These are phyloP conservation scores for Synanthedon vespiformis DNA, from an alignment of 2,888 invertebrate species.

Conservation along the genomic window DNA sequence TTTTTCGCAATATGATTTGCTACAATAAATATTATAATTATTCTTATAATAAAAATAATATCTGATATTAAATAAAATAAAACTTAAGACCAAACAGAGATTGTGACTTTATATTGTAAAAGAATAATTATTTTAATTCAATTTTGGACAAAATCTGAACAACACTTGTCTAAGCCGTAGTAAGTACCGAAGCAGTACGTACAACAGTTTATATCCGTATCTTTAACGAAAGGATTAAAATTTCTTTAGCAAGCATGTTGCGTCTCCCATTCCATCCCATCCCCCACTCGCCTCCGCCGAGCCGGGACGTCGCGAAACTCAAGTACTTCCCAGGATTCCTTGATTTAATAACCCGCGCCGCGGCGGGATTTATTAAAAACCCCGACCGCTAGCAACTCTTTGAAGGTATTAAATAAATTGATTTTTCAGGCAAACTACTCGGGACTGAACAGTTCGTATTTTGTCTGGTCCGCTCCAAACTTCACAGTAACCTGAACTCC, in stretches of 20 bases:
- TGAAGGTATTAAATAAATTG: slow-evolving; percentile 3
- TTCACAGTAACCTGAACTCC: neutral
- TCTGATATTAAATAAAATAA: too few species aligned
- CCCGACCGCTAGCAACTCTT: slow-evolving; percentile 9
- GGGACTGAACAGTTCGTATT: neutral
- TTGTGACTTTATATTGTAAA: too few species aligned
- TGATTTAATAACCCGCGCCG: slow-evolving; percentile 27
- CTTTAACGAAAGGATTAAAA: slow-evolving; percentile 1
- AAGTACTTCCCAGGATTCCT: slow-evolving; percentile 14
- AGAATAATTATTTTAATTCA: too few species aligned
- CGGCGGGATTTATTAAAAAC: slow-evolving; percentile 20
- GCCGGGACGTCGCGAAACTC: slow-evolving; percentile 1
- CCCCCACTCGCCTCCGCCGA: slow-evolving; percentile 1
- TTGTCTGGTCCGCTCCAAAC: neutral
- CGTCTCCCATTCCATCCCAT: neutral
- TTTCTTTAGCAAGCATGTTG: neutral
- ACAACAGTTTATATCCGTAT: neutral
- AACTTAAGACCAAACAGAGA: too few species aligned
- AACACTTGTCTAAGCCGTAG: too few species aligned
- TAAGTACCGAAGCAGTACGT: too few species aligned
- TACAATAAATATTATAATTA: too few species aligned
- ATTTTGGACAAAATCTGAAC: too few species aligned
- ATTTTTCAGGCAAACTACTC: neutral
- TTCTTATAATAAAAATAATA: too few species aligned
- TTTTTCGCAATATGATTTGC: too few species aligned